Percentiles rank a stretch among this genome's conserved stretches.
These are phyloP conservation scores for Neotoma lepida DNA, from an alignment of 2,113 vertebrate genomes.

Conservation along the genomic window DNA sequence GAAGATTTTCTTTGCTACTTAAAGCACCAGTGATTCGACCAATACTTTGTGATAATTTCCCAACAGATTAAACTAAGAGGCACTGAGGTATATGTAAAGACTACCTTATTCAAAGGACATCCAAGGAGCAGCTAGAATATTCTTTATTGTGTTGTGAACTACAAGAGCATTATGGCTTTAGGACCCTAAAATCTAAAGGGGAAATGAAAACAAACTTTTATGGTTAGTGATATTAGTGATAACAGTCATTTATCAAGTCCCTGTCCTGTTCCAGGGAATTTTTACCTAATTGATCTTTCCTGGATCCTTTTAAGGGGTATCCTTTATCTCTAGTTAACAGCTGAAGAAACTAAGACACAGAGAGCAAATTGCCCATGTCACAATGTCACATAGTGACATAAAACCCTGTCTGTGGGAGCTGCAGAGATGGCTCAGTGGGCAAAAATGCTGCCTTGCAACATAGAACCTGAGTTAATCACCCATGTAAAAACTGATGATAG, in stretches of 20 bases:
- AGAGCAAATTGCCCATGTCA: background rate
- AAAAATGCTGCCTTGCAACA: background rate
- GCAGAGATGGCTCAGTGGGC: background rate
- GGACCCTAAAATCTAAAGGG: background rate
- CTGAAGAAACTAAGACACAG: background rate
- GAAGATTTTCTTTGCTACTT: background rate
- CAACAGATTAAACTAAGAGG: background rate
- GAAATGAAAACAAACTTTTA: background rate
- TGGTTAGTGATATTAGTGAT: background rate
- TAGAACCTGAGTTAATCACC: background rate
- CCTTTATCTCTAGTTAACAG: background rate
- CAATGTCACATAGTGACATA: background rate
- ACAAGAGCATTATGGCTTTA: background rate
- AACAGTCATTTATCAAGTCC: background rate
- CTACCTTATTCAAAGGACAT: background rate
- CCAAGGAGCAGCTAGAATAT: background rate
- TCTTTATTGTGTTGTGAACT: background rate
- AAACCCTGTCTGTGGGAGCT: background rate
- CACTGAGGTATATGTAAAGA: background rate
- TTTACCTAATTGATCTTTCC: background rate
- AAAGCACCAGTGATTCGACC: slow-evolving; percentile 12
- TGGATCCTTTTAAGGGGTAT: background rate
- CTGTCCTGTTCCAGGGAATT: background rate
- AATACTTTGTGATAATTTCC: background rate
- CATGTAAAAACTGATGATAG: background rate